A percentile compares a stretch with the other conserved stretches of the same genome.
These are phyloP conservation scores for Diaperis boleti DNA, from an alignment of 2,888 invertebrate genomes.

Conservation along the genomic window DNA sequence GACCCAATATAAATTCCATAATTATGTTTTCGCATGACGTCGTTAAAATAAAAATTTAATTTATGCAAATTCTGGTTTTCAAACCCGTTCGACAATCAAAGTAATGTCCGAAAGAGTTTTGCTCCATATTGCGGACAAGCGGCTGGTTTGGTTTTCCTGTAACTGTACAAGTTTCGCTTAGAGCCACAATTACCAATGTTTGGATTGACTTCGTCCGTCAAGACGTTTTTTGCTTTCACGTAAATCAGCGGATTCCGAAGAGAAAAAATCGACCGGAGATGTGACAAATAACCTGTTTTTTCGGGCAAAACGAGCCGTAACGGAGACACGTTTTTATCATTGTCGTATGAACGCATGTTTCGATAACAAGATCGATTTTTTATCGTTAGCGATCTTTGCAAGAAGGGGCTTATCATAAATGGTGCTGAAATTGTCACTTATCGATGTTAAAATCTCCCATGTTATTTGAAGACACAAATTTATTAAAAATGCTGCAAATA, in stretches of 20 bases:
- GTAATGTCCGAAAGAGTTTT: conserved; percentile 30
- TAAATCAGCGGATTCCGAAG: not conserved
- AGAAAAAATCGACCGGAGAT: conserved; percentile 1
- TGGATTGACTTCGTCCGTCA: conserved; percentile 17
- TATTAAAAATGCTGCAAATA: no score
- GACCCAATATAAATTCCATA: conserved; percentile 32
- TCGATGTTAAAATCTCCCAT: no score
- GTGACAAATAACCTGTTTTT: conserved; percentile 7
- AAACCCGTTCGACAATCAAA: conserved; percentile 34
- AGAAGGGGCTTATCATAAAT: not conserved
- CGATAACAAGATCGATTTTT: not conserved
- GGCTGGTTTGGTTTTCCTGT: conserved; percentile 12
- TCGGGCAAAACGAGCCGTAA: conserved; percentile 14
- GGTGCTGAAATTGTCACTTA: not conserved
- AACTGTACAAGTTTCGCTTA: conserved; percentile 33
- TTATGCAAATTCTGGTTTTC: conserved; percentile 36
- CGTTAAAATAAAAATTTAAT: conserved; percentile 38
- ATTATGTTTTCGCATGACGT: conserved; percentile 37
- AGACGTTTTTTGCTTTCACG: not conserved
- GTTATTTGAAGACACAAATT: no score
- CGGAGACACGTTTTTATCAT: not conserved
- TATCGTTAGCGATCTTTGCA: not conserved
- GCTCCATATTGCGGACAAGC: conserved; percentile 23
- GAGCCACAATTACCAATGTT: conserved; percentile 32
- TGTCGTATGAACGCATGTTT: not conserved